Conservation (phyloP, 2,113 vertebrate genomes). For the Phyllostomus discolor region DNA sequence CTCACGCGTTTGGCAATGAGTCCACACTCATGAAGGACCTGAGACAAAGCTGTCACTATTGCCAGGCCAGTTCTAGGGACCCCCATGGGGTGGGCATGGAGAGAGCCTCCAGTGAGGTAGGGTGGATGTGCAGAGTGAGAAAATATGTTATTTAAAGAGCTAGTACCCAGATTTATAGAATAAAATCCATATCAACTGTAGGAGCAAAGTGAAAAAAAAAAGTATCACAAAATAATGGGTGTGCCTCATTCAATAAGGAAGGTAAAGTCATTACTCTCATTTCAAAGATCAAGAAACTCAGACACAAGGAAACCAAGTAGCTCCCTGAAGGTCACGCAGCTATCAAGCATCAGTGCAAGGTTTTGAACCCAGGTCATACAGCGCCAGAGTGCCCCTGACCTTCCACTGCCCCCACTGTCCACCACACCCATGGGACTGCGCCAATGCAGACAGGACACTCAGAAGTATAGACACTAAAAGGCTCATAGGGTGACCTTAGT, state of each 20-base stretch:
- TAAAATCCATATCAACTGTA: not conserved
- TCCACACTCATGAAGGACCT: not conserved
- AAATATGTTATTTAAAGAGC: not conserved
- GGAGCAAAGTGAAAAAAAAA: not conserved
- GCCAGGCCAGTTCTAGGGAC: not conserved
- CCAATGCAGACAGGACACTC: not conserved
- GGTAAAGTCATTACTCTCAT: not conserved
- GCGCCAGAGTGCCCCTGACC: not conserved
- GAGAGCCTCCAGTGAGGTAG: not conserved
- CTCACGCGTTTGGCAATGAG: not conserved
- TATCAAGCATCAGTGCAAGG: not conserved
- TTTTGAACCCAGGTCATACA: not conserved
- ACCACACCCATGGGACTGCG: accelerated
- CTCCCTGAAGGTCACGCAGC: not conserved
- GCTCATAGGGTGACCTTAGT: not conserved
- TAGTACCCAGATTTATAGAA: not conserved
- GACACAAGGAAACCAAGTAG: not conserved
- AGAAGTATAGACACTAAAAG: not conserved
- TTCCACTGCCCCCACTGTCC: not conserved
- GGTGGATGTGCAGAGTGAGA: not conserved
- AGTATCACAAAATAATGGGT: not conserved
- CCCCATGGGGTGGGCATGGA: not conserved
- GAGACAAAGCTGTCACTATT: not conserved
- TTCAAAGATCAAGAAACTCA: not conserved
- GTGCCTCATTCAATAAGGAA: not conserved